Evolutionary conservation across 2,113 vertebrate genomes (phyloP), one percentile per base, ranked within the genome.

Genomic region (Sinocyclocheilus anshuiensis): DNA sequence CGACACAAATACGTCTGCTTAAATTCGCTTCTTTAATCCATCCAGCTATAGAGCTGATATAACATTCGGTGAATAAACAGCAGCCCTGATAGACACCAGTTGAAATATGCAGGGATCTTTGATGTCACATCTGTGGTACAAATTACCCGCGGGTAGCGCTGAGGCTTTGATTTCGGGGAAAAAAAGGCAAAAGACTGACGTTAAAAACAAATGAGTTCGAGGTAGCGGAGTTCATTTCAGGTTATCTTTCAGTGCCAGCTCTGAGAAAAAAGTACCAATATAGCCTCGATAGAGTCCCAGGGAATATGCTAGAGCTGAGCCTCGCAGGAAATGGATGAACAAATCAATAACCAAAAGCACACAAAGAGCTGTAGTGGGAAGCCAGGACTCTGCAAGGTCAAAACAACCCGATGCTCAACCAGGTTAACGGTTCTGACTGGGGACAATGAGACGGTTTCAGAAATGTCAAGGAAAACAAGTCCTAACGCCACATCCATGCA

Each of bases 91-190:
- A 83, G 48, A 83, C 81, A 83, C 80, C 42, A 45, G 80, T 48
- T 20, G 42, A 82, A 67, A 82, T 45, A 45, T 48, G 15, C 39
- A 81, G 22, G 79, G 13, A 57, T 83, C 81, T 83, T 83, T 83
- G 67, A 83, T 83, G 67, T 72, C 81, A 53, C 81, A 83, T 83
- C 81, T 83, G 81, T 83, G 48, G 29, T 55, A 57, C 26, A 57
- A 83, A 83, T 57, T 83, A 83, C 42, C 16, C 12, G 29, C 20
- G 50, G 36, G 29, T n/a, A 71, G 45, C 20, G 11, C 4, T 4
- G 67, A 53, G 26, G 81, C 29, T 83, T 72, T 72, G 81, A 83
- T 55, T 57, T 72, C 1, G 6, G 15, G 18, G 3, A n/a, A 9
- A 5, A 57, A 57, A 78, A 24, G 24, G 18, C 29, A 15, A 81